Conservation (phyloP, 2,888 invertebrate species). For the Trissolcus brochymenae region DNA sequence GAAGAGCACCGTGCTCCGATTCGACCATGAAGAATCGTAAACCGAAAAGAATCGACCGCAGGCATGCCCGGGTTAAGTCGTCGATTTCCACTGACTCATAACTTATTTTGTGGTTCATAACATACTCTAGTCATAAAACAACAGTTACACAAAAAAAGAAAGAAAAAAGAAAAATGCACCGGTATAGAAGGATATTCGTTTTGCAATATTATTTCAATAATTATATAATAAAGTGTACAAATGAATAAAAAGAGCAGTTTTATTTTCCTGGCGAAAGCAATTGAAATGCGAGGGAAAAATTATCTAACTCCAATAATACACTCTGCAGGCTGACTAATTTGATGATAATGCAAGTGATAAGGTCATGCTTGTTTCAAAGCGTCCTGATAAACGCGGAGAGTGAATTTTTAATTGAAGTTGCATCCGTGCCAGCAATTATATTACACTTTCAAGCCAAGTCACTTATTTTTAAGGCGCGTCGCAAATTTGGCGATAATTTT, state of each 20-base stretch:
- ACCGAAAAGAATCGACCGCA: conserved; percentile 63
- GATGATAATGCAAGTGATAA: conserved; percentile 40
- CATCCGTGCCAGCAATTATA: conserved; percentile 37
- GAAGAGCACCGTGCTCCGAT: conserved; percentile 56
- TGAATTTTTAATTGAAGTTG: conserved; percentile 52
- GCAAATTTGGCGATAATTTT: conserved; percentile 30
- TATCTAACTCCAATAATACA: conserved; percentile 38
- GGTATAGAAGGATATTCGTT: too few species aligned
- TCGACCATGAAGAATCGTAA: conserved; percentile 61
- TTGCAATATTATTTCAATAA: too few species aligned
- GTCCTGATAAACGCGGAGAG: conserved; percentile 43
- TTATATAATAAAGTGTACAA: background rate
- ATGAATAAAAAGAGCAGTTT: background rate
- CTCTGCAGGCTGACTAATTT: conserved; percentile 46
- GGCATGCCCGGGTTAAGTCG: conserved; percentile 61
- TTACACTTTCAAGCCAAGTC: conserved; percentile 36
- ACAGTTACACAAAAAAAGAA: too few species aligned
- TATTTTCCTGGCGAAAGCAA: background rate
- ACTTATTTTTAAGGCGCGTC: conserved; percentile 26
- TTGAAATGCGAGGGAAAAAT: background rate
- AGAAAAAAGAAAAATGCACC: too few species aligned
- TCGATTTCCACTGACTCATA: conserved; percentile 44
- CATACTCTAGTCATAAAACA: too few species aligned
- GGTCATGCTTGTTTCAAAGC: conserved; percentile 48
- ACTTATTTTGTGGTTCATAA: too few species aligned